Evolutionary conservation across 2,888 invertebrate species (phyloP).

Genomic region (Carpatolechia fugitivella): DNA sequence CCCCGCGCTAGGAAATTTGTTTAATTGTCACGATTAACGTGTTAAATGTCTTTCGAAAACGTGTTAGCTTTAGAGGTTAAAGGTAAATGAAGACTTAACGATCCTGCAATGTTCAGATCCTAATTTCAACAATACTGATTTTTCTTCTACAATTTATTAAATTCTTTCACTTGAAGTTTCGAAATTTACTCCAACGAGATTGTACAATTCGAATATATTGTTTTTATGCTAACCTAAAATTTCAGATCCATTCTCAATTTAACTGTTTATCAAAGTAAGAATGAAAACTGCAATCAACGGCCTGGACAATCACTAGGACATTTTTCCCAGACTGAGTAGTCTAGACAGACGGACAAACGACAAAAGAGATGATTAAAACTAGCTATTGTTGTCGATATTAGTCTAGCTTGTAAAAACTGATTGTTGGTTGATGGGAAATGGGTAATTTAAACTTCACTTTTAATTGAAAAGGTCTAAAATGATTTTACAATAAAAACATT

Average conservation of each 20-base stretch:
- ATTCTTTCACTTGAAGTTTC: no score
- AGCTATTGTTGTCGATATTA: constrained; percentile 52
- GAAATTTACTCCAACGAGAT: no score
- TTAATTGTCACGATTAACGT: constrained; percentile 72
- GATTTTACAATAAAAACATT: no score
- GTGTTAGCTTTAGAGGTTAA: constrained; percentile 43
- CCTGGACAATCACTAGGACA: constrained; percentile 35
- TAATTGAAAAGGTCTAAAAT: neutral
- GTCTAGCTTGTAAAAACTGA: constrained; percentile 1
- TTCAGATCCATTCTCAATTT: no score
- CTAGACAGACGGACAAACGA: constrained; percentile 65
- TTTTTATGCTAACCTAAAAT: no score
- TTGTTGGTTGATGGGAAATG: constrained; percentile 1
- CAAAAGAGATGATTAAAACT: constrained; percentile 73
- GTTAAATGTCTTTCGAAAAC: constrained; percentile 70
- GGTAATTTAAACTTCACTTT: neutral
- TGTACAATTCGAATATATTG: no score
- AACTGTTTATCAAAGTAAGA: neutral
- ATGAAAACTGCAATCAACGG: neutral
- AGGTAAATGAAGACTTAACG: constrained; percentile 22
- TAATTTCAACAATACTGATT: no score
- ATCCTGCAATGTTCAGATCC: neutral
- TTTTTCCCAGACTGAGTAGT: constrained; percentile 56
- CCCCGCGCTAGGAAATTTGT: constrained; percentile 58
- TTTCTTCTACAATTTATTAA: no score